Conservation (phyloP, 2,888 invertebrate species). For the Argyresthia albistria region DNA sequence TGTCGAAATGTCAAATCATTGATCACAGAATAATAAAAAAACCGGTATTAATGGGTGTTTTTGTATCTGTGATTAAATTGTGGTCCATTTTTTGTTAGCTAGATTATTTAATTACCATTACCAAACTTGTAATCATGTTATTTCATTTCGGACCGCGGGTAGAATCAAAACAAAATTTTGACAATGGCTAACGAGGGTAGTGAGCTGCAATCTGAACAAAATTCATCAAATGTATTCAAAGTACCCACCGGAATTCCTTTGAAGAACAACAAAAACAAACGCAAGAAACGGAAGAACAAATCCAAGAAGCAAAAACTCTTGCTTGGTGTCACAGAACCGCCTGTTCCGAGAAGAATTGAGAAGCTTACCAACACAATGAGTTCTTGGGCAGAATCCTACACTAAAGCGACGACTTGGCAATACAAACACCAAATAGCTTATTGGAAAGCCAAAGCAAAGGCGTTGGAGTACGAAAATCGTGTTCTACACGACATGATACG, state of each 20-base stretch:
- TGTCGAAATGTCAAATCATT: too few species aligned
- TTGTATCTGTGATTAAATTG: too few species aligned
- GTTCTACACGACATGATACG: slow-evolving; percentile 65
- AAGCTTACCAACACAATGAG: slow-evolving; percentile 30
- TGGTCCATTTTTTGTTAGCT: too few species aligned
- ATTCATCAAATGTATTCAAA: not conserved
- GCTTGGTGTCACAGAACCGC: slow-evolving; percentile 10
- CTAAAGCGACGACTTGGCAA: slow-evolving; percentile 58
- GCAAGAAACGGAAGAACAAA: slow-evolving; percentile 5
- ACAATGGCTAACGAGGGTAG: not conserved
- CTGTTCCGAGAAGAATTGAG: slow-evolving; percentile 11
- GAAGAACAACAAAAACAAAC: not conserved
- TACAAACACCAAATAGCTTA: slow-evolving; percentile 71
- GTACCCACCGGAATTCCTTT: not conserved
- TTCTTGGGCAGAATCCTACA: slow-evolving; percentile 49
- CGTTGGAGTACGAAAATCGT: slow-evolving; percentile 71
- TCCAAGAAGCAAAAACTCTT: slow-evolving; percentile 22
- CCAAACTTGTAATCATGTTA: too few species aligned
- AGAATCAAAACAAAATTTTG: too few species aligned
- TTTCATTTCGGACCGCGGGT: too few species aligned
- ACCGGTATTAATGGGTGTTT: too few species aligned
- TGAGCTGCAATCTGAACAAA: not conserved
- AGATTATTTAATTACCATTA: too few species aligned
- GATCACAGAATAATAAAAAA: too few species aligned
- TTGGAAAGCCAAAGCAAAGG: slow-evolving; percentile 73